phyloP scores from a whole-genome alignment of 2,113 vertebrate species.

The Herpailurus yagouaroundi region DNA sequence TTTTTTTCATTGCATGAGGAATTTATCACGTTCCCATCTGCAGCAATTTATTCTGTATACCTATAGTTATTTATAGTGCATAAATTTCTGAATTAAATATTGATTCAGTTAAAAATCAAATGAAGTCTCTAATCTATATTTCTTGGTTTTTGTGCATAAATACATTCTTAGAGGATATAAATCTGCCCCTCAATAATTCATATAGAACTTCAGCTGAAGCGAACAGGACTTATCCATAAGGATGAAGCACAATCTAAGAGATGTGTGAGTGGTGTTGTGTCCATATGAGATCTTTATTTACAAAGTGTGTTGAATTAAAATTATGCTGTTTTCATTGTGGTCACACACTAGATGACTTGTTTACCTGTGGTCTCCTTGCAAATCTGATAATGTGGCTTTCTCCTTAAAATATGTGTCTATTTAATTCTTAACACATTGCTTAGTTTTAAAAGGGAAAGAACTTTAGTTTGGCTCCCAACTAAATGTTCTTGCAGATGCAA shows the following conservation, averaged over 20 bases:
- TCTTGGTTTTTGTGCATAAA: background rate
- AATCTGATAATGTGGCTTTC: background rate
- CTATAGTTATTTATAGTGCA: constrained; percentile 30
- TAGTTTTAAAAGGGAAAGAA: background rate
- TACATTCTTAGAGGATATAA: background rate
- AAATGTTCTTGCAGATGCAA: background rate
- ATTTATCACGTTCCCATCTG: constrained; percentile 43
- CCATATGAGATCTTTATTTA: background rate
- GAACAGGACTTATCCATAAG: background rate
- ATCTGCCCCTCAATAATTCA: background rate
- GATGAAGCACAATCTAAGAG: background rate
- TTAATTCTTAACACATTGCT: background rate
- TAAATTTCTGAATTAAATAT: constrained; percentile 51
- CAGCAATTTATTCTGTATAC: constrained; percentile 40
- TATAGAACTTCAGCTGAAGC: background rate
- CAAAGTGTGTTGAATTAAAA: background rate
- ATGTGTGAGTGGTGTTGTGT: background rate
- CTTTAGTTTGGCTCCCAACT: background rate
- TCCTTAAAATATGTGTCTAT: background rate
- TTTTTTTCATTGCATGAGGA: constrained; percentile 2
- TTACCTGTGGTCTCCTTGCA: background rate
- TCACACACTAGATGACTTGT: background rate
- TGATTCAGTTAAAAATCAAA: background rate
- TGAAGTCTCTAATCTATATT: background rate
- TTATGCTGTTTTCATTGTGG: background rate